These are phyloP conservation scores for Willisornis vidua DNA, from an alignment of 2,113 vertebrate genomes.

Conservation along the genomic window DNA sequence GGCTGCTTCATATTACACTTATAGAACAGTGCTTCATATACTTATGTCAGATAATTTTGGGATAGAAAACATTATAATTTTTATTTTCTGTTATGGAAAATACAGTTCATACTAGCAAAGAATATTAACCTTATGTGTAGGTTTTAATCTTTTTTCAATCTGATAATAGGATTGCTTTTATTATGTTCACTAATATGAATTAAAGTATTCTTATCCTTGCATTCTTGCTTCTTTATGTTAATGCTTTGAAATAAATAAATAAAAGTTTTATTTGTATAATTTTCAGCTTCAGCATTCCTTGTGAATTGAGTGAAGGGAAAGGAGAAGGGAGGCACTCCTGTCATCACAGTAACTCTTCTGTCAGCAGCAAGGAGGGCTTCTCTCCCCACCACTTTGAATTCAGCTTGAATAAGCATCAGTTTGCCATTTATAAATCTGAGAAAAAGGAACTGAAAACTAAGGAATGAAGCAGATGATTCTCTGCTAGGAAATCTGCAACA, in stretches of 20 bases:
- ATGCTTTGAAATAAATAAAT: neutral
- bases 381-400: neutral
- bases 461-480: neutral
- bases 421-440: neutral
- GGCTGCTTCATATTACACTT: neutral
- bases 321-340: neutral
- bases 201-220: neutral
- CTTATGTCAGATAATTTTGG: neutral
- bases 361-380: neutral
- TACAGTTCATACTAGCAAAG: neutral
- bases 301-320: neutral
- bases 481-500: neutral
- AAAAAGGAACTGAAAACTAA: conserved; percentile 26
- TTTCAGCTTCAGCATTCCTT: neutral
- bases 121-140: neutral
- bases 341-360: neutral
- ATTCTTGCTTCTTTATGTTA: neutral
- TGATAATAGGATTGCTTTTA: neutral
- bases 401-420: neutral
- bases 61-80: neutral
- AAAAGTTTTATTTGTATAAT: neutral
- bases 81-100: neutral
- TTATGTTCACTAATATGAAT: neutral
- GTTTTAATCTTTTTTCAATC: neutral
- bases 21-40: neutral